Evolutionary conservation across 2,113 vertebrate species (phyloP), one percentile per base, ranked within the genome.

Genomic region (Shinisaurus crocodilurus): DNA sequence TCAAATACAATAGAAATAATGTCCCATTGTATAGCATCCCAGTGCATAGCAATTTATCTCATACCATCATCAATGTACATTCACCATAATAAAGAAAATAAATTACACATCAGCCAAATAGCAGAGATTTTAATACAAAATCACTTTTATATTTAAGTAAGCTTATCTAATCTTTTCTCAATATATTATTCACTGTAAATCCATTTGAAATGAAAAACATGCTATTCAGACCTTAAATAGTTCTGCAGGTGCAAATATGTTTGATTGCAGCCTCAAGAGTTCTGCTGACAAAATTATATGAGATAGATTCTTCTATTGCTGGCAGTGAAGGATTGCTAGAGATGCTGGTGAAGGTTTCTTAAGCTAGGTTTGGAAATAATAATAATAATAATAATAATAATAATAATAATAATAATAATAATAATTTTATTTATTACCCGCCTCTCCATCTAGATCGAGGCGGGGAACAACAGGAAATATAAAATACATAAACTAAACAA

Each of bases 261-360:
- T 25, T 86, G 43, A 85, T 85, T 69, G 69, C 69, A 72, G 43
- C 16, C 43, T 70, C 48, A 54, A 40, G 37, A 74, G 34, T 45
- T 50, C 65, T 85, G 29, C 15, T 70, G 6, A 18, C 2, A n/a
- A 86, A 65, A 0, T 6, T 23, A 29, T 29, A 3, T 54, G 72
- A n/a, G 34, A 69, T 67, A 54, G 23, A 82, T 69, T 70, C 25
- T 88, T 40, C 0, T 0, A 34, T 3, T 37, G 8, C 1, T 45
- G 25, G 3, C 9, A 6, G 37, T 2, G 48, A 69, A 63, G 34
- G 0, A 0, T 0, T 0, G 48, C 1, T 32, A 82, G 27, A 25
- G 12, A 5, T n/a, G 43, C 0, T n/a, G 54, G 54, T 20, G 18
- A 63, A 37, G 16, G 37, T 81, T 13, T n/a, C 8, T 40, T 34